Base-by-base conservation (phyloP, 1,140 invertebrate species). In the Platorchestia sp. region DNA sequence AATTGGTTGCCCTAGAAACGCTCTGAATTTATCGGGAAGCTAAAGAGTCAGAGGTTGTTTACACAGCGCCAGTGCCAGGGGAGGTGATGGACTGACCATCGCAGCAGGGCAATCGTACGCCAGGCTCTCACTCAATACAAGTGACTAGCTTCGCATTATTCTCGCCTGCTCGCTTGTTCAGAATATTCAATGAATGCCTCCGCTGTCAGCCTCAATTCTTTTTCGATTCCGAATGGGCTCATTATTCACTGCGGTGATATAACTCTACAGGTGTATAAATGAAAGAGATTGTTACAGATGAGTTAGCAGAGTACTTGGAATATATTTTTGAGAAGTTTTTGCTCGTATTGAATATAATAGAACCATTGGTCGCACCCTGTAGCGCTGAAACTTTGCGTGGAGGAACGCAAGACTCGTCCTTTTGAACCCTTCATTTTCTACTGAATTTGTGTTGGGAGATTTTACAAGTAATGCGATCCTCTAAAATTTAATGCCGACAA, bases 181-280 rank as follows among this genome's bases (percentile, higher is more conserved):
- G 91, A 93, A 93, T 93, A 93, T 93, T 93, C 91, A 93, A 93
- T 93, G 91, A 93, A 93, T 93, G 91, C 91, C 91, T 47, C 43
- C 91, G 44, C 91, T 93, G 91, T 93, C 91, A 93, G 40, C 41
- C 43, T 45, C 91, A 93, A 93, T 93, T 93, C 91, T 93, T 45
- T 93, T 93, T 44, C 7, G 91, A 45, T 93, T 93, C 40, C 91
- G 36, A 93, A 93, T 93, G 91, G 91, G 91, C 91, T 93, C 91
- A 93, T 93, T 93, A 93, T 93, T 93, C 91, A 93, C 36, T 45
- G 36, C 6, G 16, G 45, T 14, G 36, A 93, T 93, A 93, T 93
- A 93, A 93, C 91, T 93, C 44, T 45, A 44, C 43, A 45, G 16
- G 45, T 44, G 91, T 93, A 93, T 93, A 93, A 93, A 47, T 47